phyloP scores from a whole-genome alignment of 2,797 vertebrate genomes.

The Rhodeus uyekii region DNA sequence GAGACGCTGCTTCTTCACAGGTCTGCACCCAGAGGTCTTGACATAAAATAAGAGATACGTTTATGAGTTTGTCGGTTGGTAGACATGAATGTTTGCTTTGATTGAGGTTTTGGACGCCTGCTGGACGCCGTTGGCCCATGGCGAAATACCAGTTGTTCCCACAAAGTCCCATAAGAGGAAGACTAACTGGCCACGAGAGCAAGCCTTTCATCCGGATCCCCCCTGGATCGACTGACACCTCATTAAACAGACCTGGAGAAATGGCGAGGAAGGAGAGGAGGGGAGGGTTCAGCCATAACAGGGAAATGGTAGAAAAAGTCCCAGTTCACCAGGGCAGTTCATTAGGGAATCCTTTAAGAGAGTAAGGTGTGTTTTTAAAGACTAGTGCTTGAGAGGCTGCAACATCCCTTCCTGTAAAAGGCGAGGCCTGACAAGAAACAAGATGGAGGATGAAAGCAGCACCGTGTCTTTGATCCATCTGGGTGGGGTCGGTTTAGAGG shows the following conservation, averaged over 20 bases:
- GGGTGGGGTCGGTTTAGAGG: slow-evolving; percentile 68
- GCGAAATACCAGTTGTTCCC: slow-evolving; percentile 53
- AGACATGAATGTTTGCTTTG: slow-evolving; percentile 75
- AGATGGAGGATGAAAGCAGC: slow-evolving; percentile 41
- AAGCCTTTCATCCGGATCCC: slow-evolving; percentile 52
- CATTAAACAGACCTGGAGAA: slow-evolving; percentile 53
- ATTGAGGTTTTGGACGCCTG: slow-evolving; percentile 66
- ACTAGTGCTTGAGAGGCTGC: slow-evolving; percentile 5
- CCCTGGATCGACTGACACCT: slow-evolving; percentile 44
- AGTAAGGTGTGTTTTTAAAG: background rate
- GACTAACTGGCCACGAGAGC: slow-evolving; percentile 48
- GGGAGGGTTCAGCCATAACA: slow-evolving; percentile 14
- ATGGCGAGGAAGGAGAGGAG: slow-evolving; percentile 14
- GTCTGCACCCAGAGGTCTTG: slow-evolving; percentile 63
- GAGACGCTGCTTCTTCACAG: slow-evolving; percentile 63
- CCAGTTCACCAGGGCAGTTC: background rate
- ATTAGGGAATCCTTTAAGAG: slow-evolving; percentile 12
- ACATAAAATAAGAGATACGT: slow-evolving; percentile 67
- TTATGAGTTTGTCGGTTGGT: slow-evolving; percentile 71
- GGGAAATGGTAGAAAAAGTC: background rate
- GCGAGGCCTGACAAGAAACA: slow-evolving; percentile 18
- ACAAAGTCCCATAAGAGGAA: slow-evolving; percentile 53
- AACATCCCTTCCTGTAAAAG: slow-evolving; percentile 36
- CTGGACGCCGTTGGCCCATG: slow-evolving; percentile 51
- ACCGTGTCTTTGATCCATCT: slow-evolving; percentile 52